Evolutionary conservation across 2,113 vertebrate species (phyloP).

Genomic region (Grus americana): DNA sequence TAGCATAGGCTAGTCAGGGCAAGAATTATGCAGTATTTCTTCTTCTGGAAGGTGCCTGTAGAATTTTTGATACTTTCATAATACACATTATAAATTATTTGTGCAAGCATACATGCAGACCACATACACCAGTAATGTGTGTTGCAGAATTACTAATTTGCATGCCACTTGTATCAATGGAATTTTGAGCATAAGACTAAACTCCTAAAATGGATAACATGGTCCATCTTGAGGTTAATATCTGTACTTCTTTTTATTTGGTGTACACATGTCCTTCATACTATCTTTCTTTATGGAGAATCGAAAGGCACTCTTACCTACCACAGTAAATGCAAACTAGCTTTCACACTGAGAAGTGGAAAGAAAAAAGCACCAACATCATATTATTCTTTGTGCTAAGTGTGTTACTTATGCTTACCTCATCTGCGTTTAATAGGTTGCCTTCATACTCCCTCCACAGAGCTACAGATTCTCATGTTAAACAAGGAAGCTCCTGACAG

Average conservation of each 20-base stretch:
- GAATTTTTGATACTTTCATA: background rate
- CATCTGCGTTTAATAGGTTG: slow-evolving; percentile 46
- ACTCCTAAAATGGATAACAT: background rate
- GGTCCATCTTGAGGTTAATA: background rate
- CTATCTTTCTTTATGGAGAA: background rate
- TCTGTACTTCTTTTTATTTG: background rate
- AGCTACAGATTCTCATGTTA: slow-evolving; percentile 51
- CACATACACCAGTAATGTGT: background rate
- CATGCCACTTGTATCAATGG: background rate
- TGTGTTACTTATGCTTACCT: background rate
- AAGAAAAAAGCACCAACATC: background rate
- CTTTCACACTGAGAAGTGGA: background rate
- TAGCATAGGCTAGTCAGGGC: background rate
- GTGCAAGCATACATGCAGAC: background rate
- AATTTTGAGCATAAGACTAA: background rate
- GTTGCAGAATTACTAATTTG: background rate
- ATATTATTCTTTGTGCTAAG: background rate
- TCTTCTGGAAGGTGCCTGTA: background rate
- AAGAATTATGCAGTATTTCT: background rate
- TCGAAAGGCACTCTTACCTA: background rate
- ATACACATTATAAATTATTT: background rate
- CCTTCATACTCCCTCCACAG: slow-evolving; percentile 23
- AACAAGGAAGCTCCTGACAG: slow-evolving; percentile 66
- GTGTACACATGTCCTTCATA: background rate
- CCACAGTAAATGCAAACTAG: background rate